Evolutionary conservation across 2,888 invertebrate genomes (phyloP), one percentile per base, ranked within the genome.

Genomic region (Scaeva pyrastri): DNA sequence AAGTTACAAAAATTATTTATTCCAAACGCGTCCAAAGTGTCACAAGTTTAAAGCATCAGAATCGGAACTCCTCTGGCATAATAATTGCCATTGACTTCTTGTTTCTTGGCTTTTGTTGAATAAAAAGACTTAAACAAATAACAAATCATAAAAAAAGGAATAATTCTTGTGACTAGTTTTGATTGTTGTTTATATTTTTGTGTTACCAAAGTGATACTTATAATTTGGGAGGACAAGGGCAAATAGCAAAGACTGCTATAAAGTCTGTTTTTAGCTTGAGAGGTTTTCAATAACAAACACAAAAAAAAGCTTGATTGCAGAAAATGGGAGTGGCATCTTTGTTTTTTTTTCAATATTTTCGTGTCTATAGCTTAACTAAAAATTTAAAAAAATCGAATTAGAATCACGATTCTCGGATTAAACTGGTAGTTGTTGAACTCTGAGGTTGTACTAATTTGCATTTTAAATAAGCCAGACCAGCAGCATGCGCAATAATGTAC

Each of bases 11-110:
- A 43, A 83, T 86, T 73, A 70, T 41, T 16, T 0, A 86, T 86
- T 81, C 85, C 19, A 50, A 23, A 73, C 26, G 81, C 81, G 81
- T 86, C 11, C 62, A 64, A 48, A 73, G 62, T 81, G 77, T 70
- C 81, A 52, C 68, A 58, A 73, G 81, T 76, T 68, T 81, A 73
- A 80, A 85, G 85, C 72, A 71, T 72, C 75, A 60, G 68, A 85
- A 73, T 55, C 23, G 45, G 62, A 77, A 77, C 81, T 73, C 48
- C 45, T 70, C 39, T 50, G 26, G 85, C 76, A 86, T 86, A 81
- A 68, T 70, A 86, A 86, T 86, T 68, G 21, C 7, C 16, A 19
- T 41, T 70, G 56, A 75, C 56, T 73, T 73, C 64, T 55, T 41
- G 31, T 48, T 73, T 73, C 64, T 55, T 41, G 31, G 43, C 68